Percentiles rank a stretch among this genome's conserved stretches.
phyloP scores from a whole-genome alignment of 1,140 invertebrate genomes.

The Bicyclus anynana region DNA sequence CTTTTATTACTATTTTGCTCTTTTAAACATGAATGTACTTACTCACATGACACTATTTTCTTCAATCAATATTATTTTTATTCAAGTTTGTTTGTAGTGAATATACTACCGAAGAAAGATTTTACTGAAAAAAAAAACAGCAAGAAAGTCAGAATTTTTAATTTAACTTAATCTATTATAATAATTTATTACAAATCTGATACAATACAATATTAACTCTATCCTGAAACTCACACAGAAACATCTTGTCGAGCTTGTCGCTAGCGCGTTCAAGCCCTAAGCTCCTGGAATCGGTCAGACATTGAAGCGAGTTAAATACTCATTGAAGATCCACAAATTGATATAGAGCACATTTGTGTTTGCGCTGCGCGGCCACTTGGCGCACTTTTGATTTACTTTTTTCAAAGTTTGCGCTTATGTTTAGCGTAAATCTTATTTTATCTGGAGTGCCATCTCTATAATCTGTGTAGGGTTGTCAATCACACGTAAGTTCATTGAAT shows the following conservation, averaged over 20 bases:
- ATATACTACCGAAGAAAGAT: no score
- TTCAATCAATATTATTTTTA: no score
- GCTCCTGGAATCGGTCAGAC: slow-evolving; percentile 1
- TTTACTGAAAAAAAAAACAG: no score
- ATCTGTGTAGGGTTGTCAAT: not conserved
- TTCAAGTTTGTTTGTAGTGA: no score
- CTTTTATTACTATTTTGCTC: no score
- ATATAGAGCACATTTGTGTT: slow-evolving; percentile 2
- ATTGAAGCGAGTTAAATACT: slow-evolving; percentile 7
- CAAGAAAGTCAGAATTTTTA: no score
- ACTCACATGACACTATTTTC: no score
- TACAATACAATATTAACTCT: no score
- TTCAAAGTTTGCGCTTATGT: slow-evolving; percentile 14
- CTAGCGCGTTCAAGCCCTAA: not conserved
- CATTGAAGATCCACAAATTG: slow-evolving; percentile 6
- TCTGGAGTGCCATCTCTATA: slow-evolving; percentile 4
- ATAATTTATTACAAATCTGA: no score
- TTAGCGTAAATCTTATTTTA: slow-evolving; percentile 4
- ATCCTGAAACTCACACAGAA: no score
- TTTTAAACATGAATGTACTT: no score
- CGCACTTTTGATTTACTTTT: slow-evolving; percentile 11
- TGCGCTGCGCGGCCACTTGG: not conserved
- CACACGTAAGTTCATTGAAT: not conserved
- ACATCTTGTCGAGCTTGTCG: not conserved
- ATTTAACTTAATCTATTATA: no score